Evolutionary conservation across 2,113 vertebrate genomes (phyloP), one percentile per base, ranked within the genome.

Genomic region (Urocitellus parryii): DNA sequence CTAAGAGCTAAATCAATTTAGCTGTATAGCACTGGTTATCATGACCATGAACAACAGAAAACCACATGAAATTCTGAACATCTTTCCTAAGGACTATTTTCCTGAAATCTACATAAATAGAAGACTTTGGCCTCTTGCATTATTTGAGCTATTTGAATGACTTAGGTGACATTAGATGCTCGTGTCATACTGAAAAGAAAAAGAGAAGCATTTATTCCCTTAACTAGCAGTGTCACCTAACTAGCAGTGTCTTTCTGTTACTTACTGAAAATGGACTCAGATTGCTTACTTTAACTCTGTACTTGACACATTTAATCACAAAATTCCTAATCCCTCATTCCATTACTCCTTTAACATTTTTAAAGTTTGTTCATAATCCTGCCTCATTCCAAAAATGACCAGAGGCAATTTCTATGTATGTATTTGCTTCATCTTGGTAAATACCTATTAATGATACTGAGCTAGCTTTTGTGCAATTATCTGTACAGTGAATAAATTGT

Each of bases 371-470:
- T 90, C 84, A 65, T 90, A 92, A 42, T 72, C 42, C 61, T 90
- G 18, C 7, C 51, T 96, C 14, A 87, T 77, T 81, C 53, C 24
- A 77, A 29, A 90, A 93, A 88, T 88, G 22, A 90, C 53, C 83
- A 63, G n/a, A 93, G 22, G 29, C 7, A 73, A 82, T 65, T 83
- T 17, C 29, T 39, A 24, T 42, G 53, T 73, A 24, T 42, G 27
- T 45, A 32, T 91, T 10, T 61, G 3, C 63, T 88, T 88, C 79
- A 79, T 27, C 18, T 37, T 61, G 65, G 32, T 6, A 88, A 83
- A 68, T 88, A 91, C 18, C 18, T 79, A 18, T 91, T 48, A 94
- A 81, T 81, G 48, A 74, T 37, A 72, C n/a, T 73, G 48, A 85
- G 22, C 12, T 90, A 78, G 68, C 5, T 67, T 86, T 61, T 88